These are phyloP conservation scores for Mus pahari DNA, from an alignment of 2,113 vertebrate species.

Conservation along the genomic window DNA sequence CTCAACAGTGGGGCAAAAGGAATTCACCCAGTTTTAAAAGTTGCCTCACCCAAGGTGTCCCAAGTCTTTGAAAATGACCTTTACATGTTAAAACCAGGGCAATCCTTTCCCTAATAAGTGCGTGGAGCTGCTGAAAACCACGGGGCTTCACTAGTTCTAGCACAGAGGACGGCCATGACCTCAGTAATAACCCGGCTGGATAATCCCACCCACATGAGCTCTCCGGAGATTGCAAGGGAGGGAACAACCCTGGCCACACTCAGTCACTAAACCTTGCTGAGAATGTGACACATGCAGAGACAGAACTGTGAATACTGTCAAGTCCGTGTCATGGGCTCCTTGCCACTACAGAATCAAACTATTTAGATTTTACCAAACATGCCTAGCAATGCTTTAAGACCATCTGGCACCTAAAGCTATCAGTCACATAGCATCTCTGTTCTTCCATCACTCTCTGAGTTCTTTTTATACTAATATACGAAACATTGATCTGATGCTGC, in stretches of 20 bases:
- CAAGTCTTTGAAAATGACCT: not conserved
- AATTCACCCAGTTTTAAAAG: not conserved
- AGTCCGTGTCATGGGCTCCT: not conserved
- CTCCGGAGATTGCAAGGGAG: not conserved
- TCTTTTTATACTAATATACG: not conserved
- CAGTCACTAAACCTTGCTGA: not conserved
- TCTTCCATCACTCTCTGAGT: not conserved
- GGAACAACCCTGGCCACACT: too few species aligned
- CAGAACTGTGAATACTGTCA: not conserved
- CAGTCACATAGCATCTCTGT: not conserved
- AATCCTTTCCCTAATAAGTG: not conserved
- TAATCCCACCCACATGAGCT: not conserved
- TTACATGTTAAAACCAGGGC: not conserved
- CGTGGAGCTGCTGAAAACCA: not conserved
- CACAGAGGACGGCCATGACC: not conserved
- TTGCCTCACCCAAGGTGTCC: not conserved
- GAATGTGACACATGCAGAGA: not conserved
- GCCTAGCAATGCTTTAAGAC: not conserved
- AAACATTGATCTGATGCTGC: too few species aligned
- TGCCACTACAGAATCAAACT: not conserved
- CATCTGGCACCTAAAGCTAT: not conserved
- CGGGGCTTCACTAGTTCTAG: not conserved
- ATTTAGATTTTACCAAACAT: not conserved
- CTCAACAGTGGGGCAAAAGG: not conserved
- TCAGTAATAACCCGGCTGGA: not conserved